Conservation (phyloP, 2,888 invertebrate genomes). For the Amphimallon solstitiale region DNA sequence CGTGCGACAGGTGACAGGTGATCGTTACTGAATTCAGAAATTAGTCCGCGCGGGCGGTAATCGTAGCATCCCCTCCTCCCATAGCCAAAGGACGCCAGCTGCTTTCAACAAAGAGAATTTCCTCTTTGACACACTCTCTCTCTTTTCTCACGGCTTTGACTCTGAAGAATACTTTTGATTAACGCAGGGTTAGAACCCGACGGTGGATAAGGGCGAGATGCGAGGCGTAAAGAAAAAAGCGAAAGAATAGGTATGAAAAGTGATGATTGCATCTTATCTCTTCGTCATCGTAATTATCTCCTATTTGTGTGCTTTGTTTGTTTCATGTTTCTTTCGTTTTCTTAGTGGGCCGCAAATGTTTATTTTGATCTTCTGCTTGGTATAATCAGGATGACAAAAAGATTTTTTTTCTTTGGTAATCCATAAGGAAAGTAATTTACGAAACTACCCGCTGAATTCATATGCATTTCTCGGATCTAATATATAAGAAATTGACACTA, state of each 20-base stretch:
- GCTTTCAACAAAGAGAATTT: slow-evolving; percentile 27
- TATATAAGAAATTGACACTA: no score
- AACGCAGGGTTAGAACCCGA: slow-evolving; percentile 41
- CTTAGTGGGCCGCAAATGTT: background rate
- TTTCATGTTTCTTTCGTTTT: slow-evolving; percentile 7
- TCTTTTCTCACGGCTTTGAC: slow-evolving; percentile 38
- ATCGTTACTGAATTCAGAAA: slow-evolving; percentile 37
- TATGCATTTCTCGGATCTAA: no score
- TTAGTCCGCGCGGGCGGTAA: slow-evolving; percentile 23
- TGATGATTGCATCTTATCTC: slow-evolving; percentile 41
- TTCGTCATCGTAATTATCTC: slow-evolving; percentile 21
- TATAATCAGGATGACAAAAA: no score
- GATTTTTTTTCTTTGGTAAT: no score
- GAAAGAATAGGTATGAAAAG: slow-evolving; percentile 30
- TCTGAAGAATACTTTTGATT: slow-evolving; percentile 51
- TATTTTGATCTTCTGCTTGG: slow-evolving; percentile 1
- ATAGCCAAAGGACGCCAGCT: slow-evolving; percentile 21
- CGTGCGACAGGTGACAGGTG: slow-evolving; percentile 37
- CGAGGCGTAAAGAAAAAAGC: background rate
- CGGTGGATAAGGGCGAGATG: background rate
- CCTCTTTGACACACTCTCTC: slow-evolving; percentile 24
- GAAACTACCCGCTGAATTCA: no score
- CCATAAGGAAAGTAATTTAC: no score
- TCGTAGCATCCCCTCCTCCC: background rate
- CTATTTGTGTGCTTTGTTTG: slow-evolving; percentile 15